Evolutionary conservation across 2,888 invertebrate species (phyloP), one percentile per base, ranked within the genome.

Genomic region (Craniophora ligustri): DNA sequence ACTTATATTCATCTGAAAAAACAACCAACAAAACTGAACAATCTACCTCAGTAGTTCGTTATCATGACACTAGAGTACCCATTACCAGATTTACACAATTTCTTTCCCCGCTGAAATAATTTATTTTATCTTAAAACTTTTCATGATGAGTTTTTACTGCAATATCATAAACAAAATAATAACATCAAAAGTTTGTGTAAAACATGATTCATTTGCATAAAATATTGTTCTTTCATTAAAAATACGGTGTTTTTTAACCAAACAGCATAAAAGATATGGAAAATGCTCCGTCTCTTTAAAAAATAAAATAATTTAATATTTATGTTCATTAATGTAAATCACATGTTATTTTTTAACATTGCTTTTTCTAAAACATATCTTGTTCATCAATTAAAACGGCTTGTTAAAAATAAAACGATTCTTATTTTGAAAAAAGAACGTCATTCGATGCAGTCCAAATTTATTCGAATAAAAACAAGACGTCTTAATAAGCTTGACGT

Each of bases 401-500:
- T 16, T 8, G 10, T 1, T 40, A 21, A n/a, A 21, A 44, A 51
- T 19, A 18, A 16, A 45, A 1, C 35, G 36, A 32, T 38, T 28
- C n/a, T 28, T 26, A n/a, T n/a, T 28, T 21, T 13, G 2, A 21
- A 40, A 48, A 55, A 45, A 40, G 15, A 4, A 15, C 5, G 16
- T 30, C 38, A 45, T 32, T 34, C 41, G 16, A 21, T 18, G 10
- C 32, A 39, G 35, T 46, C 39, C 41, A 38, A 56, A 47, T 57
- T 67, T 23, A 46, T 51, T 59, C 26, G n/a, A 5, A n/a, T 6
- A 51, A 67, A 62, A 68, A 47, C 49, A 42, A 53, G 26, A 73
- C 47, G 48, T 62, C 74, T 64, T 69, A 72, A 61, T 72, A 72
- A 59, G 40, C 28, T 42, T 11, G 40, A 61, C 71, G 67, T 45